Evolutionary conservation across 2,888 invertebrate species (phyloP).

Genomic region (Amphipoea oculea): DNA sequence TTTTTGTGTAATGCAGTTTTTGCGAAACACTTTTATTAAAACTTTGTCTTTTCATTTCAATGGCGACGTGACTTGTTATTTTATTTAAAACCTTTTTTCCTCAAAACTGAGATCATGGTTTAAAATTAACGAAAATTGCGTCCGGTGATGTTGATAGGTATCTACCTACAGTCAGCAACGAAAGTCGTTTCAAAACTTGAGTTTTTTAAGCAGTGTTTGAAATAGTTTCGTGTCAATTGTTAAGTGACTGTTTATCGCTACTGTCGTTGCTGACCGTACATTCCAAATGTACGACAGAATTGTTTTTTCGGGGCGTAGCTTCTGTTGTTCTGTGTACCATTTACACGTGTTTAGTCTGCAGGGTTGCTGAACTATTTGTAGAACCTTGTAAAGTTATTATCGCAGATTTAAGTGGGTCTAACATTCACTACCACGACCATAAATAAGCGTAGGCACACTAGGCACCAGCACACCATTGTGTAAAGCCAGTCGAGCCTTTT

Average conservation of each 20-base stretch:
- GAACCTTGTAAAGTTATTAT: neutral
- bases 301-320: neutral
- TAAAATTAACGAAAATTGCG: constrained; percentile 8
- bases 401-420: neutral
- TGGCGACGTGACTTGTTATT: constrained; percentile 38
- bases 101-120: constrained; percentile 19
- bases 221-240: neutral
- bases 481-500: neutral
- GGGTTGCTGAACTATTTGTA: neutral
- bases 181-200: neutral
- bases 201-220: neutral
- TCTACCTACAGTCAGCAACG: neutral
- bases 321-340: neutral
- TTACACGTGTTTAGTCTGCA: neutral
- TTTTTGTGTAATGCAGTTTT: constrained; percentile 60
- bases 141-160: neutral
- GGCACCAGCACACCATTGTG: neutral
- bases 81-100: constrained; percentile 35
- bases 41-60: constrained; percentile 55
- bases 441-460: neutral
- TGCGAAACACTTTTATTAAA: constrained; percentile 54
- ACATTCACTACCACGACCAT: neutral
- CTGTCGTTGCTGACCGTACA: neutral
- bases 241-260: neutral
- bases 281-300: neutral